Conservation (phyloP, 1,140 invertebrate species). For the Cephus cinctus region DNA sequence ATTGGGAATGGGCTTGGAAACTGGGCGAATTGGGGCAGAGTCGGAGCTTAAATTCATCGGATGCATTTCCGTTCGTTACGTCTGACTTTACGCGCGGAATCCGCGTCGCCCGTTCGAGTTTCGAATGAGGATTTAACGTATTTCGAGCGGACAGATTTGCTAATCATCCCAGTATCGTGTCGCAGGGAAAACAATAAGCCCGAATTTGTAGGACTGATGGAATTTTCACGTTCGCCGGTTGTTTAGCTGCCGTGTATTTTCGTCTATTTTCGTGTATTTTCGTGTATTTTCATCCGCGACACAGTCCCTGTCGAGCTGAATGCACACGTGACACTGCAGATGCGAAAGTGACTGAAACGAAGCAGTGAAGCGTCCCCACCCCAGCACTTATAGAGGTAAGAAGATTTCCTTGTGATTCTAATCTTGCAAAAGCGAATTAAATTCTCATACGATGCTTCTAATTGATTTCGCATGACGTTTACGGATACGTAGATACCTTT, state of each 20-base stretch:
- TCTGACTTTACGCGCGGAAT: background rate
- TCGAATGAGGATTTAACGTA: background rate
- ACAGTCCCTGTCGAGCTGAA: too few species aligned
- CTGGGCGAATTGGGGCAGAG: background rate
- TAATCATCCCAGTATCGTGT: slow-evolving; percentile 14
- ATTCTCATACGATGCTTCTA: too few species aligned
- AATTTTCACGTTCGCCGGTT: slow-evolving; percentile 43
- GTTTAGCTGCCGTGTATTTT: slow-evolving; percentile 32
- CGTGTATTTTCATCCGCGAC: too few species aligned
- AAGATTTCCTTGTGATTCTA: too few species aligned
- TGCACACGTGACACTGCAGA: too few species aligned
- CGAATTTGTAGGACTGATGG: slow-evolving; percentile 40
- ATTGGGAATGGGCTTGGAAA: background rate
- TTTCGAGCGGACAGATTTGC: background rate
- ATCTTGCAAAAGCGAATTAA: too few species aligned
- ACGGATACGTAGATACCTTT: too few species aligned
- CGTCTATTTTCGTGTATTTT: too few species aligned
- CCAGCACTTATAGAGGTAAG: too few species aligned
- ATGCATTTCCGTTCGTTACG: background rate
- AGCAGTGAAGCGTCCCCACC: too few species aligned
- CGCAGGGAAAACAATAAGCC: slow-evolving; percentile 38
- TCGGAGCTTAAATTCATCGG: background rate
- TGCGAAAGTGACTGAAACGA: too few species aligned
- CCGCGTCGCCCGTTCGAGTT: background rate
- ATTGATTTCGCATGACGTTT: too few species aligned